These are phyloP conservation scores for Ormia ochracea DNA, from an alignment of 2,888 invertebrate genomes.

Conservation along the genomic window DNA sequence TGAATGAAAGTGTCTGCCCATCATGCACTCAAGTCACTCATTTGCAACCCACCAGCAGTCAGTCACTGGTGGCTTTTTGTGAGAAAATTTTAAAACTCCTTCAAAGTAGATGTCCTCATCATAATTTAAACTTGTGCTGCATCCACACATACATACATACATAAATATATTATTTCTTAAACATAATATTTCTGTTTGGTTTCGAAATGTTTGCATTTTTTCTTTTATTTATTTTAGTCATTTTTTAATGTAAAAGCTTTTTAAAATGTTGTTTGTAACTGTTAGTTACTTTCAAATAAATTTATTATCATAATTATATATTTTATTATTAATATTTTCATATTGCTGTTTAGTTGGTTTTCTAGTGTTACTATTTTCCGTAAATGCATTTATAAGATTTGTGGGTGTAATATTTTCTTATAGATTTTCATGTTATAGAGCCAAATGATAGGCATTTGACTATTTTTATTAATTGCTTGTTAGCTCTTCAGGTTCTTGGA, in stretches of 20 bases:
- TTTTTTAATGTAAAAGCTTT: conserved; percentile 33
- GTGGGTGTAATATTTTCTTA: conserved; percentile 28
- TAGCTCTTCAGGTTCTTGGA: conserved; percentile 51
- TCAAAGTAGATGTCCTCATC: too few species aligned
- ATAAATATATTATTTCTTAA: background rate
- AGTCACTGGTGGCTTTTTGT: too few species aligned
- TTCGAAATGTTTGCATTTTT: too few species aligned
- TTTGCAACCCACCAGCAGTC: too few species aligned
- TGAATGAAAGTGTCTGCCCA: too few species aligned
- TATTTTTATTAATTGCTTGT: conserved; percentile 9
- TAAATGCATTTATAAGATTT: conserved; percentile 55
- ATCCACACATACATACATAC: too few species aligned
- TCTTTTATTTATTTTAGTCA: background rate
- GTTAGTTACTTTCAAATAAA: background rate
- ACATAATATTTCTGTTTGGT: background rate
- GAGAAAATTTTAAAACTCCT: too few species aligned
- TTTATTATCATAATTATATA: background rate
- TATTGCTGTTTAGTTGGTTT: conserved; percentile 24
- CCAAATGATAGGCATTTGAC: conserved; percentile 25
- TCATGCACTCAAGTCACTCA: too few species aligned
- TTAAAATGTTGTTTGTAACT: conserved; percentile 15
- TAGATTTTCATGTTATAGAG: conserved; percentile 25
- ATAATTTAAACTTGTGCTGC: too few species aligned
- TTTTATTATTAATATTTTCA: background rate
- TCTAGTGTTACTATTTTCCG: background rate